Evolutionary conservation across 2,797 vertebrate species (phyloP), one percentile per base, ranked within the genome.

Genomic region (Sebastes alutus): DNA sequence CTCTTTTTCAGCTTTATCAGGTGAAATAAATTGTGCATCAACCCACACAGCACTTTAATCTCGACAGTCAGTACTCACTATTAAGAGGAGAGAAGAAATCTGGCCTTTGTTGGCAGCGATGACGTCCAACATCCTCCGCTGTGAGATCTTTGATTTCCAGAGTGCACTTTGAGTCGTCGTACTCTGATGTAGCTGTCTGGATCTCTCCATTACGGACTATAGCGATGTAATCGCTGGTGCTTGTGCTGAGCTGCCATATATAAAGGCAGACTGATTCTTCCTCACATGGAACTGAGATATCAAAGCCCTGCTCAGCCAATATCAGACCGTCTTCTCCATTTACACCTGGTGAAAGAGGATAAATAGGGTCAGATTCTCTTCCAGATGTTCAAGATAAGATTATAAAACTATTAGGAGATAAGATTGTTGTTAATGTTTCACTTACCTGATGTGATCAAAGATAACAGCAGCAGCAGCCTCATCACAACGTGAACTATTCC

Each of bases 201-300:
- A 86, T 75, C 18, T 20, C 13, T 25, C 78, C 82, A 4, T 89
- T 80, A 23, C 27, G 58, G 20, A 89, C 56, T 12, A 83, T 20
- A 2, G 69, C 80, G 2, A 78, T 6, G 18, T 78, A 13, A 9
- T 63, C 13, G 2, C 2, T 52, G 7, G 1, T 30, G 0, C 0
- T 16, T 7, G 0, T 4, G 1, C 1, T 22, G 7, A 85, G 0
- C 11, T 42, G 12, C 87, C 82, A 90, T 2, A 77, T 8, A 16
- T 81, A 54, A 72, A 76, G 83, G 78, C 92, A 93, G 56, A 85
- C 69, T 5, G 23, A 3, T 2, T 69, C 35, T 13, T 75, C 68
- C 25, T 25, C 20, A 30, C 91, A 87, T 11, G 78, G 69, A 54
- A 32, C 68, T 32, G 3, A 25, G 2, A 91, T n/a, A 7, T 55